Evolutionary conservation across 2,113 vertebrate genomes (phyloP).

Genomic region (Notothenia rossii): DNA sequence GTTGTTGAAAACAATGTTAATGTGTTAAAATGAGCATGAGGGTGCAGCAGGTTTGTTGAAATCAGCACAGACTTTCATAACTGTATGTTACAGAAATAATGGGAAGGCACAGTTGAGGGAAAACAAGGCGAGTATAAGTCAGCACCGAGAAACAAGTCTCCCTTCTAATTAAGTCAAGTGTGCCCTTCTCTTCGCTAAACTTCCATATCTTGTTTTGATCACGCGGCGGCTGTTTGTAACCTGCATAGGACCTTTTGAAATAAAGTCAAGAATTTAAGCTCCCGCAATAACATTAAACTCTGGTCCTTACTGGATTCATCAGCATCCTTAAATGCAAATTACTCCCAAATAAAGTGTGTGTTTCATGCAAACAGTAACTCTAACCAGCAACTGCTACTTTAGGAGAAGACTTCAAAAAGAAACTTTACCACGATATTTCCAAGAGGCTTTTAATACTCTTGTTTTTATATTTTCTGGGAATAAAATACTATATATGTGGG

Average conservation of each 20-base stretch:
- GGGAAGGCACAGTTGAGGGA: constrained; percentile 42
- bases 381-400: constrained; percentile 28
- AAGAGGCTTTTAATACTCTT: constrained; percentile 43
- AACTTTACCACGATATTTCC: constrained; percentile 28
- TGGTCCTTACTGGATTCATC: constrained; percentile 44
- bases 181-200: constrained; percentile 70
- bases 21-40: constrained; percentile 65
- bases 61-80: constrained; percentile 75
- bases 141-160: constrained; percentile 45
- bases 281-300: constrained; percentile 66
- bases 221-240: constrained; percentile 53
- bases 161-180: constrained; percentile 79
- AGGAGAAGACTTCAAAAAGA: constrained; percentile 46
- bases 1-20: constrained; percentile 75
- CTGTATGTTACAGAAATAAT: constrained; percentile 63
- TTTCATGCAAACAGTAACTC: constrained; percentile 44
- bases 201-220: constrained; percentile 76
- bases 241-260: constrained; percentile 47
- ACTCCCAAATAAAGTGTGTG: constrained; percentile 46
- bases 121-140: constrained; percentile 68
- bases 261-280: constrained; percentile 45
- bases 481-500: neutral
- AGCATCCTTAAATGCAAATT: constrained; percentile 58
- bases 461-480: constrained; percentile 20
- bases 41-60: constrained; percentile 61